phyloP scores from a whole-genome alignment of 2,113 vertebrate species.

The Polyodon spathula region DNA sequence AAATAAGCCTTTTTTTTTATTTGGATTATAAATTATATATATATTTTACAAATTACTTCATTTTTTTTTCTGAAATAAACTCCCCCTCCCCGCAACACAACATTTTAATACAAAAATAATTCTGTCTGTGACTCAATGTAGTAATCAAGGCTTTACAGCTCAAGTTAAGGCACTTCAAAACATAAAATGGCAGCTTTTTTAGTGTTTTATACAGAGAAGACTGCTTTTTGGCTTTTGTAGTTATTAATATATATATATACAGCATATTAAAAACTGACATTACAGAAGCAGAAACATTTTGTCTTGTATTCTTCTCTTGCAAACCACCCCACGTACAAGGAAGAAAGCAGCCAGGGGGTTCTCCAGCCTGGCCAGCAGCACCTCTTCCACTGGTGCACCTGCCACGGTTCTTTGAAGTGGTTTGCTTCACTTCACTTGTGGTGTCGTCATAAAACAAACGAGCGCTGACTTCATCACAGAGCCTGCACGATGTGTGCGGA shows the following conservation, averaged over 20 bases:
- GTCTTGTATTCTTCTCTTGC: background rate
- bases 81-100: background rate
- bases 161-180: conserved; percentile 19
- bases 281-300: background rate
- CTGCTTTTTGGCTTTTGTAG: conserved; percentile 9
- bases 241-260: conserved; percentile 1
- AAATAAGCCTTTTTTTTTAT: too few relatives aligned
- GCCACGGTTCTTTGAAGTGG: too few relatives aligned
- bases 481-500: too few relatives aligned
- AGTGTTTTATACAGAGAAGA: conserved; percentile 4
- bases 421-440: too few relatives aligned
- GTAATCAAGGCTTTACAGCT: background rate
- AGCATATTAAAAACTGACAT: background rate
- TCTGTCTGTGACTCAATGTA: conserved; percentile 2
- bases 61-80: conserved; percentile 10
- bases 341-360: background rate
- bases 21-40: too few relatives aligned
- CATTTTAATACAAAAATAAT: conserved; percentile 19
- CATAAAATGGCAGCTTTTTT: conserved; percentile 13
- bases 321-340: background rate
- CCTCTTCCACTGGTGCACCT: too few relatives aligned
- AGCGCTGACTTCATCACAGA: too few relatives aligned
- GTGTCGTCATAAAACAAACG: too few relatives aligned
- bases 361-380: too few relatives aligned
- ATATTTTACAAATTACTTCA: conserved; percentile 12